These are phyloP conservation scores for Esperia sulphurella DNA, from an alignment of 2,888 invertebrate species.

Conservation along the genomic window DNA sequence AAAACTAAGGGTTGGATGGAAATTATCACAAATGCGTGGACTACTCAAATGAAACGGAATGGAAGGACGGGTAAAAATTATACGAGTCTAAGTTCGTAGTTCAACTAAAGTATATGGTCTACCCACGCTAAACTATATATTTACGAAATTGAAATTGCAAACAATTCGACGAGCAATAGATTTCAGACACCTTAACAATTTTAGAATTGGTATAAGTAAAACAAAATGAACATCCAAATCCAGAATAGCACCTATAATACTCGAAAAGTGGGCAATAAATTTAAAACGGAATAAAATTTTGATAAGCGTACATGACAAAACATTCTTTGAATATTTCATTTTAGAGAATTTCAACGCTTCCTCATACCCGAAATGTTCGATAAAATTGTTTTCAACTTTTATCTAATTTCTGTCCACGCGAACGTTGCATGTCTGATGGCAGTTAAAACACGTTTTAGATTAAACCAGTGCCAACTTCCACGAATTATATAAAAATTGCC, in stretches of 20 bases:
- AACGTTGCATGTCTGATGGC: conserved; percentile 52
- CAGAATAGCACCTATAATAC: conserved; percentile 7
- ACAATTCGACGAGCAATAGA: background rate
- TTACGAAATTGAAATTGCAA: no score
- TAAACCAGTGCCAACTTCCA: conserved; percentile 71
- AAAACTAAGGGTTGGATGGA: no score
- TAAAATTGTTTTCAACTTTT: conserved; percentile 53
- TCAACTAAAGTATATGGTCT: no score
- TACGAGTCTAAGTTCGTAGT: no score
- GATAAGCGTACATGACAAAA: conserved; percentile 10
- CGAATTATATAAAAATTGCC: conserved; percentile 73
- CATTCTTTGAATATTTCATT: conserved; percentile 18
- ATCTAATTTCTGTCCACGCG: conserved; percentile 51
- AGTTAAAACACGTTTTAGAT: conserved; percentile 64
- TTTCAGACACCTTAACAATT: background rate
- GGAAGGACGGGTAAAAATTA: no score
- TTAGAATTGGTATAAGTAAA: conserved; percentile 6
- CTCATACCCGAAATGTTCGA: conserved; percentile 23
- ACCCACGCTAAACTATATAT: no score
- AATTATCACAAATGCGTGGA: no score
- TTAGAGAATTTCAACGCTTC: conserved; percentile 37
- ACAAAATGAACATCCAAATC: background rate
- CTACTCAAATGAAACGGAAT: no score
- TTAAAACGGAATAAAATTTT: conserved; percentile 9
- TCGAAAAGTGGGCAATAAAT: conserved; percentile 9